phyloP scores from a whole-genome alignment of 2,113 vertebrate genomes.

The Himantopus leucocephalus region DNA sequence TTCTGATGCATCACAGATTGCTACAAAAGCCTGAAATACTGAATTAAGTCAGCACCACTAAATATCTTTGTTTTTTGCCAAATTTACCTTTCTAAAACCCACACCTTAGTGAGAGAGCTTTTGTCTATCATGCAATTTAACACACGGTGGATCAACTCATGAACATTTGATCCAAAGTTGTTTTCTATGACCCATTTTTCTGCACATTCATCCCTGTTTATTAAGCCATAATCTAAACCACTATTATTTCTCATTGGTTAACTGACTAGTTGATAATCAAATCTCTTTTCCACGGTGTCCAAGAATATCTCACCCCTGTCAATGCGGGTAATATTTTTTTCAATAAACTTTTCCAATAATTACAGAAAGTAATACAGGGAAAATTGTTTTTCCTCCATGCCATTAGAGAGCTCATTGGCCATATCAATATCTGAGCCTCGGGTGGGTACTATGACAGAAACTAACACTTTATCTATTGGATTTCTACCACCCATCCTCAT shows the following conservation, averaged over 20 bases:
- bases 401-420: not conserved
- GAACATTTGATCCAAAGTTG: not conserved
- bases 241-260: not conserved
- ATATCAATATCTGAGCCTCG: accelerated
- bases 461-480: not conserved
- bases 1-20: not conserved
- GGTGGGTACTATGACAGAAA: not conserved
- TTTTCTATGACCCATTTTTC: not conserved
- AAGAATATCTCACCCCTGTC: not conserved
- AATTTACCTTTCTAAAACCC: not conserved
- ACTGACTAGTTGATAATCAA: not conserved
- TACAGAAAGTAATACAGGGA: not conserved
- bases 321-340: not conserved
- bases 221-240: not conserved
- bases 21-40: not conserved
- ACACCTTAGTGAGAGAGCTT: not conserved
- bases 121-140: not conserved
- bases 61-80: not conserved
- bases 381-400: not conserved
- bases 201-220: not conserved
- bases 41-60: not conserved
- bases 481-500: not conserved
- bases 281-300: not conserved
- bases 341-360: not conserved
- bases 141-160: not conserved